These are phyloP conservation scores for Micrasema longulum DNA, from an alignment of 1,140 invertebrate genomes.

Conservation along the genomic window DNA sequence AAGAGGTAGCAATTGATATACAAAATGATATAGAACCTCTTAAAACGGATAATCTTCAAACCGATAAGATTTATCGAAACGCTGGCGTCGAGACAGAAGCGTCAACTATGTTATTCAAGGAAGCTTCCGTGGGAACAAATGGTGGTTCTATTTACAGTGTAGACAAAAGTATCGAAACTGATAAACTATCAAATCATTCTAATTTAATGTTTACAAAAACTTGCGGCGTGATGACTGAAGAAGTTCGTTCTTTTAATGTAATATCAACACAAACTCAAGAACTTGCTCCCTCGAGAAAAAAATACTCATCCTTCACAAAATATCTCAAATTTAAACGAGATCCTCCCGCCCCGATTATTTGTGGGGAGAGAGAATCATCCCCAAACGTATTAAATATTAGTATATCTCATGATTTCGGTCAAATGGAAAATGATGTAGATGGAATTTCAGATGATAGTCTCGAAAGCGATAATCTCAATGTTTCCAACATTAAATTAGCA, in stretches of 20 bases:
- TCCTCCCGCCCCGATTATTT: background rate
- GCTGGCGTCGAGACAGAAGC: constrained; percentile 61
- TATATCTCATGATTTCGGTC: constrained; percentile 47
- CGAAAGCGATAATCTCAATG: constrained; percentile 30
- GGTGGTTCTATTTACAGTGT: constrained; percentile 58
- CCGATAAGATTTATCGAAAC: constrained; percentile 57
- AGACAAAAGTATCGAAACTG: constrained; percentile 62
- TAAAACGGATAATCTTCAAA: constrained; percentile 56
- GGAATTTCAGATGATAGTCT: constrained; percentile 52
- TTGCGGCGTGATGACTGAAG: constrained; percentile 51
- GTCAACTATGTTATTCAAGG: constrained; percentile 62
- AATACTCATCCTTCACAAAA: constrained; percentile 50
- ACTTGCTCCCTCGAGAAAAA: constrained; percentile 40
- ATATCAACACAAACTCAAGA: constrained; percentile 46
- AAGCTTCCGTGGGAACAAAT: constrained; percentile 61
- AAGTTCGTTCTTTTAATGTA: constrained; percentile 16
- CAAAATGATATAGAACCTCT: constrained; percentile 66
- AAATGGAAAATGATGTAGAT: constrained; percentile 46
- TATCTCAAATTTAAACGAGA: constrained; percentile 47
- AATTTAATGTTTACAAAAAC: constrained; percentile 43
- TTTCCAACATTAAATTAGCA: background rate
- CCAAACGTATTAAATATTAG: constrained; percentile 50
- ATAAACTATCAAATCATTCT: constrained; percentile 51
- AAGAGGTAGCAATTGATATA: constrained; percentile 69
- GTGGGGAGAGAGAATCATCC: background rate